Conservation (phyloP, 2,888 invertebrate species). For the Harpagoxenus sublaevis region DNA sequence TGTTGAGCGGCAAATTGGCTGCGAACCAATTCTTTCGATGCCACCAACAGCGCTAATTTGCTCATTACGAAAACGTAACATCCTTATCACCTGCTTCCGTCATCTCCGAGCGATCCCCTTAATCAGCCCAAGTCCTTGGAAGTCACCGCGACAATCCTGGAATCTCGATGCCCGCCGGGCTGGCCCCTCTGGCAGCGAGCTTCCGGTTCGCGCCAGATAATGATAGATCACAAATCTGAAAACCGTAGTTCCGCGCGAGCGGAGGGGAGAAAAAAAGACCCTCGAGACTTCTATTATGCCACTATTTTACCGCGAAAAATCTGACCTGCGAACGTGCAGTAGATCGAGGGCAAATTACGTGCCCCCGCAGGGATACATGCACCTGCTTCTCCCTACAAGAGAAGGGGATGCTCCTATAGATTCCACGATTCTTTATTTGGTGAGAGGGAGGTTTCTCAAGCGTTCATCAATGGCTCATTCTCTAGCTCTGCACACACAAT, state of each 20-base stretch:
- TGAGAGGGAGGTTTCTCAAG: slow-evolving; percentile 51
- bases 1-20: slow-evolving; percentile 31
- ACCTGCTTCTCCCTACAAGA: slow-evolving; percentile 72
- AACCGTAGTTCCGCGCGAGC: slow-evolving; percentile 54
- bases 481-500: not conserved
- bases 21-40: slow-evolving; percentile 39
- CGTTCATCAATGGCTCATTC: slow-evolving; percentile 32
- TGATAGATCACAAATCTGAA: slow-evolving; percentile 70
- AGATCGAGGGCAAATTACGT: slow-evolving; percentile 74
- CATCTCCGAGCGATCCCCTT: slow-evolving; percentile 35
- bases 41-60: slow-evolving; percentile 56
- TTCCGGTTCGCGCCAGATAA: slow-evolving; percentile 76
- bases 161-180: slow-evolving; percentile 46
- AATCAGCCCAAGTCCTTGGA: slow-evolving; percentile 59
- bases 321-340: slow-evolving; percentile 74
- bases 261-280: slow-evolving; percentile 41
- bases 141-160: slow-evolving; percentile 65
- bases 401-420: slow-evolving; percentile 61
- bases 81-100: slow-evolving; percentile 58
- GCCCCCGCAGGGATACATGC: slow-evolving; percentile 66
- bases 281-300: slow-evolving; percentile 65
- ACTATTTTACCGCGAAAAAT: slow-evolving; percentile 69
- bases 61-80: slow-evolving; percentile 53
- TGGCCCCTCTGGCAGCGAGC: slow-evolving; percentile 58
- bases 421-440: slow-evolving; percentile 56